phyloP scores from a whole-genome alignment of 2,888 invertebrate genomes.

The Ligdia adustata region DNA sequence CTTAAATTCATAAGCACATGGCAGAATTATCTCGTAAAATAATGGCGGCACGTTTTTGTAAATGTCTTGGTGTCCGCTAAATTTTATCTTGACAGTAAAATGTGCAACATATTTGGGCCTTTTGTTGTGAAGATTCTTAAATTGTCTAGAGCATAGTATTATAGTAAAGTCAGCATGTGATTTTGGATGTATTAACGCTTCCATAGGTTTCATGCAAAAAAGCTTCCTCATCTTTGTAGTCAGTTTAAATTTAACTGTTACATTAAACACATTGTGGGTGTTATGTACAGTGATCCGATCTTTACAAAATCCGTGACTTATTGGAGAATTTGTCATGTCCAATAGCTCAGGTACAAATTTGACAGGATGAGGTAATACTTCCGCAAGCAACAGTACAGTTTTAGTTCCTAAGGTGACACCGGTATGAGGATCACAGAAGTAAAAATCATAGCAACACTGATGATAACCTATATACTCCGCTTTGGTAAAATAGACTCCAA shows the following conservation, averaged over 20 bases:
- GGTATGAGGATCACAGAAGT: slow-evolving; percentile 50
- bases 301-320: slow-evolving; percentile 58
- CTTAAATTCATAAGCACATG: slow-evolving; percentile 56
- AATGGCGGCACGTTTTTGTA: slow-evolving; percentile 60
- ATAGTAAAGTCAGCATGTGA: slow-evolving; percentile 50
- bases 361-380: slow-evolving; percentile 64
- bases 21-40: slow-evolving; percentile 67
- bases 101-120: slow-evolving; percentile 52
- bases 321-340: slow-evolving; percentile 60
- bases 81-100: slow-evolving; percentile 65
- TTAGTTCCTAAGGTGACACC: slow-evolving; percentile 47
- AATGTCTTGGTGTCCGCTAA: slow-evolving; percentile 50
- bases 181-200: slow-evolving; percentile 45
- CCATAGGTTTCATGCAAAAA: slow-evolving; percentile 57
- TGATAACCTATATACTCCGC: slow-evolving; percentile 61
- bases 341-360: slow-evolving; percentile 57
- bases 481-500: slow-evolving; percentile 60
- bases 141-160: slow-evolving; percentile 51
- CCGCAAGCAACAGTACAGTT: slow-evolving; percentile 57
- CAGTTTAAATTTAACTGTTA: slow-evolving; percentile 57
- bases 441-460: slow-evolving; percentile 60
- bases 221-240: slow-evolving; percentile 63
- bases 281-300: slow-evolving; percentile 58
- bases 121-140: slow-evolving; percentile 20
- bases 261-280: slow-evolving; percentile 52